Base-by-base conservation (phyloP, 1,140 invertebrate genomes). In the Lordiphosa mommai region DNA sequence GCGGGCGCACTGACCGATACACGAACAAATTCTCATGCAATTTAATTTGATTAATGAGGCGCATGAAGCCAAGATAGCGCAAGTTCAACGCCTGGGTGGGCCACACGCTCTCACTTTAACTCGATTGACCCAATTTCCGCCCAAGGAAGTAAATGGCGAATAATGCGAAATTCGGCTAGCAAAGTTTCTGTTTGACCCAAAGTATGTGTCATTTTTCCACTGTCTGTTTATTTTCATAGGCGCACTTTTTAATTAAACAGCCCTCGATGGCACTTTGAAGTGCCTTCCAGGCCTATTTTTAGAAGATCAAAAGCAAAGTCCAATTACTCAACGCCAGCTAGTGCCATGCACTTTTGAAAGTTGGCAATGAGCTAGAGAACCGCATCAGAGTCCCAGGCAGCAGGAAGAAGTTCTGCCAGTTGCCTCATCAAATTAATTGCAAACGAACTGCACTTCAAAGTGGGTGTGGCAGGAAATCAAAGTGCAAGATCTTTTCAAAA, bases 281-380 rank as follows among this genome's bases (percentile, higher is more conserved):
- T 68, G 72, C 47, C 41, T 51, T 46, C 10, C 17, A 27, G 10
- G 10, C 17, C 65, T 82, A 84, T 82, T 76, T 82, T 58, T 84
- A 77, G 71, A 61, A 82, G 76, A 82, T 82, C 77, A 82, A 82
- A 84, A 68, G 27, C 17, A 43, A 61, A 70, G 52, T 57, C 73
- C 77, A 84, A 84, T 84, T 82, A 84, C 77, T 77, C 77, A 77
- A 72, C 58, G 77, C 61, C 63, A 61, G 61, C 59, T 57, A 64
- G 32, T 43, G 69, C 41, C 52, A 67, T 53, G 65, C 66, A 64
- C 74, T 80, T 38, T 73, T 80, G 53, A 76, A 84, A 76, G 61
- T 70, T 72, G 77, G 67, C 77, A 82, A 82, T 82, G 77, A 77
- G 77, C 77, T 84, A 84, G 67, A 82, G 77, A 82, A 66, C 77